Percentiles rank a stretch among this genome's conserved stretches.
phyloP scores from a whole-genome alignment of 37 sponge, comb jelly and placozoan genomes.

The Trichoplax adhaerens region DNA sequence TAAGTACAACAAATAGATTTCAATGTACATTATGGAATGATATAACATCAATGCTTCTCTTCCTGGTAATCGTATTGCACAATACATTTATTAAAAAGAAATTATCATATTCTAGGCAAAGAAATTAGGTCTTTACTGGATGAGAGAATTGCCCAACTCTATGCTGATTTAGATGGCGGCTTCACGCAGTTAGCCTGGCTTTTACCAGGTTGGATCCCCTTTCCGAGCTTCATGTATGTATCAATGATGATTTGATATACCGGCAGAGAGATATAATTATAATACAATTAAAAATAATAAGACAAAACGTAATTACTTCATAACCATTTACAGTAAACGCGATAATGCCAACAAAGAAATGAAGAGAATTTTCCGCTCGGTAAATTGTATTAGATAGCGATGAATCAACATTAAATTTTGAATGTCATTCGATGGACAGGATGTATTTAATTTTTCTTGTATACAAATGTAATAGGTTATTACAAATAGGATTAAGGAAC shows the following conservation, averaged over 20 bases:
- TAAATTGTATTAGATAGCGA: slow-evolving; percentile 22
- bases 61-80: neutral
- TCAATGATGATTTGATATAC: too few species aligned
- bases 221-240: slow-evolving; percentile 62
- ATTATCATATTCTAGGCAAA: slow-evolving; percentile 17
- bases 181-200: slow-evolving; percentile 71
- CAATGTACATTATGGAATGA: too few species aligned
- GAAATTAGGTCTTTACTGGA: slow-evolving; percentile 50
- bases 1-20: slow-evolving; percentile 8
- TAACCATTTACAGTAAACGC: slow-evolving; percentile 12
- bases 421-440: too few species aligned
- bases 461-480: too few species aligned
- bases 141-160: slow-evolving; percentile 63
- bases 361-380: slow-evolving; percentile 41
- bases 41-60: too few species aligned
- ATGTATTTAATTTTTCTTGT: too few species aligned
- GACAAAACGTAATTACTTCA: too few species aligned
- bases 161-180: slow-evolving; percentile 65
- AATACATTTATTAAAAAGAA: neutral
- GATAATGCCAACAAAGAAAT: slow-evolving; percentile 49
- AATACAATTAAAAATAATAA: too few species aligned
- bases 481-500: neutral
- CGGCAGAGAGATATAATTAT: too few species aligned
- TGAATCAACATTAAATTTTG: slow-evolving; percentile 6
- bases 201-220: slow-evolving; percentile 64